phyloP scores from a whole-genome alignment of 2,888 invertebrate genomes.

The Melinopterus prodromus region DNA sequence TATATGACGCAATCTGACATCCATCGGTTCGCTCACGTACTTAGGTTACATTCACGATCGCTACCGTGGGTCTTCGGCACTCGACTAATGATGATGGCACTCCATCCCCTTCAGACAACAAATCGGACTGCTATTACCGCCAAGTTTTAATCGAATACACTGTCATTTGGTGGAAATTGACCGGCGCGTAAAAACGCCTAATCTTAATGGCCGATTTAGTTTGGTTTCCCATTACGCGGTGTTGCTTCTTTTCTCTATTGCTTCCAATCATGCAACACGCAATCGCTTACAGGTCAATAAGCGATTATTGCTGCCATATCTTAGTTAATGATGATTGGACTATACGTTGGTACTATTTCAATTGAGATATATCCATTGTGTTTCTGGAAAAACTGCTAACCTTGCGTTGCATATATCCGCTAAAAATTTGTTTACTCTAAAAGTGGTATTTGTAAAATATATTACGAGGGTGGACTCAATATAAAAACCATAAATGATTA shows the following conservation, averaged over 20 bases:
- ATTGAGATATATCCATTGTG: too few relatives aligned
- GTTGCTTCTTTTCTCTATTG: neutral
- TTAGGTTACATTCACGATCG: too few relatives aligned
- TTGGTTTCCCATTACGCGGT: neutral
- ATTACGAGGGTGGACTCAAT: too few relatives aligned
- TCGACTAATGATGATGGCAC: neutral
- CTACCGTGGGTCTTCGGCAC: neutral
- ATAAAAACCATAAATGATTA: too few relatives aligned
- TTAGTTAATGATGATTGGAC: neutral
- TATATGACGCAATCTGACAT: neutral
- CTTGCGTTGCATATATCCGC: too few relatives aligned
- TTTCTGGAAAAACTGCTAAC: too few relatives aligned
- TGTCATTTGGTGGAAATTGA: neutral
- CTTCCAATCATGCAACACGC: neutral
- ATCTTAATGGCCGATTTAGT: constrained; percentile 4
- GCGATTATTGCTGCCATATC: neutral
- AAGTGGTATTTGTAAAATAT: too few relatives aligned
- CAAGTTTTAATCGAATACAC: neutral
- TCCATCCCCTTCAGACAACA: neutral
- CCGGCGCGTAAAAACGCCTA: neutral
- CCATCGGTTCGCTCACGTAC: too few relatives aligned
- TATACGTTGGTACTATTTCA: too few relatives aligned
- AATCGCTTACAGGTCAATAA: neutral
- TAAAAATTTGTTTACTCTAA: too few relatives aligned
- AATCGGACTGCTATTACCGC: neutral